phyloP scores from a whole-genome alignment of 2,113 vertebrate species.

The Mesocricetus auratus region DNA sequence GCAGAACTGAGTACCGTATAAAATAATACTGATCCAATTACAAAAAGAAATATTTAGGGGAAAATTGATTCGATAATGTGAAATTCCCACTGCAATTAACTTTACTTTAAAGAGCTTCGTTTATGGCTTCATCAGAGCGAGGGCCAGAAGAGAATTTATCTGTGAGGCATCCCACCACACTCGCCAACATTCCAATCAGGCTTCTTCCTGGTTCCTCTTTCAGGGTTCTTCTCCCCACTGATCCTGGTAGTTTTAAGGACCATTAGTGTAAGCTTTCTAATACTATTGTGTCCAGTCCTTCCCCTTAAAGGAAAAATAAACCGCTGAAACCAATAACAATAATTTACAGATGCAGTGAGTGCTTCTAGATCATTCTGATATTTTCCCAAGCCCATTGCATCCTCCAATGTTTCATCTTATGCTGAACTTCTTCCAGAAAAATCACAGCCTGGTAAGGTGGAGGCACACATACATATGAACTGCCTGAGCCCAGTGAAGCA shows the following conservation, averaged over 20 bases:
- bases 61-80: conserved; percentile 47
- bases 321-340: background rate
- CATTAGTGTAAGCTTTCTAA: background rate
- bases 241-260: background rate
- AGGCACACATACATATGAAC: background rate
- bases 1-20: background rate
- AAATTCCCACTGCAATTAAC: conserved; percentile 54
- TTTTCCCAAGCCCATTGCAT: background rate
- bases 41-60: conserved; percentile 38
- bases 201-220: background rate
- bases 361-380: background rate
- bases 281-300: background rate
- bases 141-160: background rate
- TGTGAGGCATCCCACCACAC: background rate
- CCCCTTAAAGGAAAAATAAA: background rate
- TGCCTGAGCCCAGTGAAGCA: background rate
- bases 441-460: background rate
- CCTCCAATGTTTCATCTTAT: background rate
- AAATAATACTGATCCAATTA: conserved; percentile 40
- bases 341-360: background rate
- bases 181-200: background rate
- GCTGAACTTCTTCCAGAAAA: background rate
- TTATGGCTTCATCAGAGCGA: conserved; percentile 31
- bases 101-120: background rate
- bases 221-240: background rate